These are phyloP conservation scores for Tricholauxania praeusta DNA, from an alignment of 2,888 invertebrate genomes.

Conservation along the genomic window DNA sequence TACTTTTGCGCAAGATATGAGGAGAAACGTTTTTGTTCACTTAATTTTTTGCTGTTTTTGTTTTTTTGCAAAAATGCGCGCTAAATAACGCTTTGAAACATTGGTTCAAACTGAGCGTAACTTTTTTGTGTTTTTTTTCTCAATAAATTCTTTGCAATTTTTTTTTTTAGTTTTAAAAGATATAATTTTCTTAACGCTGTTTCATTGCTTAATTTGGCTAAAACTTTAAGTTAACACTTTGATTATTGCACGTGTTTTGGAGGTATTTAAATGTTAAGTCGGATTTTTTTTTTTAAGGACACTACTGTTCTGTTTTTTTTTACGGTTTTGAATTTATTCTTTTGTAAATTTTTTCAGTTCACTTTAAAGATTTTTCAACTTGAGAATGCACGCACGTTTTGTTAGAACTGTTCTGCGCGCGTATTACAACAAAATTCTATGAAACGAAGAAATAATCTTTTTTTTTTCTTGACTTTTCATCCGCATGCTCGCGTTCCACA, in stretches of 20 bases:
- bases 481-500: slow-evolving; percentile 67
- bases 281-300: not conserved
- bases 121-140: not conserved
- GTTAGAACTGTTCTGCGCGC: slow-evolving; percentile 8
- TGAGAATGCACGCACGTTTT: not conserved
- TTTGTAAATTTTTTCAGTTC: slow-evolving; percentile 32
- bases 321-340: not conserved
- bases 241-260: slow-evolving; percentile 28
- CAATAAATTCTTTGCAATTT: not conserved
- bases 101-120: no score
- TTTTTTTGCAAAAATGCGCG: slow-evolving; percentile 30
- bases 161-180: not conserved
- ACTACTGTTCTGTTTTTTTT: not conserved
- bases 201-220: slow-evolving; percentile 10
- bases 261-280: slow-evolving; percentile 6
- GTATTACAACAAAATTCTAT: slow-evolving; percentile 12
- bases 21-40: not conserved
- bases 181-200: not conserved
- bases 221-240: slow-evolving; percentile 25
- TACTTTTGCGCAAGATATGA: no score
- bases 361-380: not conserved
- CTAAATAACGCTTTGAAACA: not conserved
- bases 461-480: slow-evolving; percentile 41
- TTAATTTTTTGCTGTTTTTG: slow-evolving; percentile 23
- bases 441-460: slow-evolving; percentile 10